Conservation (phyloP, 2,888 invertebrate species). For the Clivina fossor region DNA sequence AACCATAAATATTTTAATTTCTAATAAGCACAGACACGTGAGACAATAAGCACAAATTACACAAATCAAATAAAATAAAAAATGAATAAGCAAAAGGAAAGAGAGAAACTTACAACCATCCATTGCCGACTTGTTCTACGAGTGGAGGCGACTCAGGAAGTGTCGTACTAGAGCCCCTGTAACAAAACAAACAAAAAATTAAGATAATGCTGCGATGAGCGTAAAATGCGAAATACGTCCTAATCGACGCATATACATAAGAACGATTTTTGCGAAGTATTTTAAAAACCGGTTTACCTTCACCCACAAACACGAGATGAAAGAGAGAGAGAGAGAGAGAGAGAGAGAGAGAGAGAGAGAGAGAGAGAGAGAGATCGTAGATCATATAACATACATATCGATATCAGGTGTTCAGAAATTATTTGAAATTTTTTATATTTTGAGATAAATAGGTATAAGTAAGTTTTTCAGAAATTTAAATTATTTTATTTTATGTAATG, state of each 20-base stretch:
- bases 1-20: too few relatives aligned
- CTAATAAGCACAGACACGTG: too few relatives aligned
- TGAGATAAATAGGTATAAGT: background rate
- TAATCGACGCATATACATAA: constrained; percentile 14
- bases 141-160: constrained; percentile 55
- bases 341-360: too few relatives aligned
- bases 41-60: too few relatives aligned
- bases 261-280: constrained; percentile 31
- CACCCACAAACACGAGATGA: constrained; percentile 44
- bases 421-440: constrained; percentile 48
- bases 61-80: too few relatives aligned
- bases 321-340: constrained; percentile 44
- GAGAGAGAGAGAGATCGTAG: too few relatives aligned
- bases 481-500: too few relatives aligned
- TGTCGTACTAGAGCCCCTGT: constrained; percentile 57
- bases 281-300: constrained; percentile 41
- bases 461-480: too few relatives aligned
- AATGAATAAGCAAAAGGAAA: constrained; percentile 14
- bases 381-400: too few relatives aligned
- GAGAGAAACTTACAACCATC: constrained; percentile 58
- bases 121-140: constrained; percentile 56
- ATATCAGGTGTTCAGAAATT: constrained; percentile 53
- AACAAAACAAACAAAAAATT: constrained; percentile 45
- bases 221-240: too few relatives aligned
- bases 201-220: background rate